Conservation (phyloP, 2,888 invertebrate species). For the Strigamia transsilvanica region DNA sequence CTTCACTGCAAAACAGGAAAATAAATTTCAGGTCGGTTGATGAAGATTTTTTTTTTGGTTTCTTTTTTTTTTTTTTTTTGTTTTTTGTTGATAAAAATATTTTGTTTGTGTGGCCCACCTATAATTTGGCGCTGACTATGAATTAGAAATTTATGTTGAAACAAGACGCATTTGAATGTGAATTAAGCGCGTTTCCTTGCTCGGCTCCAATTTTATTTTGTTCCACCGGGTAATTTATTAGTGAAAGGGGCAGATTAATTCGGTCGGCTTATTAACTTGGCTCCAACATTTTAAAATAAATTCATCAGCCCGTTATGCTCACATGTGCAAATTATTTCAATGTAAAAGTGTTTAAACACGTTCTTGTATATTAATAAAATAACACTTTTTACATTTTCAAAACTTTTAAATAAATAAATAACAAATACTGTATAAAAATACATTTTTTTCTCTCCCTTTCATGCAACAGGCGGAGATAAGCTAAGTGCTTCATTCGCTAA, state of each 20-base stretch:
- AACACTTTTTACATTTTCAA: not conserved
- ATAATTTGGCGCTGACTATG: not conserved
- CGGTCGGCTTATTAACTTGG: constrained; percentile 43
- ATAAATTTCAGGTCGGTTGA: not conserved
- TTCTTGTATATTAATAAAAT: not conserved
- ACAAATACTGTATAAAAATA: not conserved
- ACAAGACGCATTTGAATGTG: constrained; percentile 30
- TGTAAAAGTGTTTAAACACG: constrained; percentile 4
- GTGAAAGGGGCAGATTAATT: constrained; percentile 42
- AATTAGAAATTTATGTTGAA: constrained; percentile 26
- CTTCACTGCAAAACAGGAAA: not conserved
- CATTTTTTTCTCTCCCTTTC: not conserved
- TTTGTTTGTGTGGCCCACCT: not conserved
- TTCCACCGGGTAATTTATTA: constrained; percentile 41
- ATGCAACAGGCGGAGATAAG: not conserved
- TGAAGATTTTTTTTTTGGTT: not conserved
- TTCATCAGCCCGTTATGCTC: constrained; percentile 13
- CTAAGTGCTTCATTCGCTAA: not conserved
- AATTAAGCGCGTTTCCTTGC: constrained; percentile 24
- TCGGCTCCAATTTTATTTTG: constrained; percentile 44
- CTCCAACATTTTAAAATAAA: constrained; percentile 43
- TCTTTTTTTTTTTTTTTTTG: not conserved
- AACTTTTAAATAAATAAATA: too few relatives aligned
- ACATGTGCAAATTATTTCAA: constrained; percentile 5
- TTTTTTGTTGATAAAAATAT: not conserved